phyloP scores from a whole-genome alignment of 1,140 invertebrate genomes.

The Drosophila tropicalis region DNA sequence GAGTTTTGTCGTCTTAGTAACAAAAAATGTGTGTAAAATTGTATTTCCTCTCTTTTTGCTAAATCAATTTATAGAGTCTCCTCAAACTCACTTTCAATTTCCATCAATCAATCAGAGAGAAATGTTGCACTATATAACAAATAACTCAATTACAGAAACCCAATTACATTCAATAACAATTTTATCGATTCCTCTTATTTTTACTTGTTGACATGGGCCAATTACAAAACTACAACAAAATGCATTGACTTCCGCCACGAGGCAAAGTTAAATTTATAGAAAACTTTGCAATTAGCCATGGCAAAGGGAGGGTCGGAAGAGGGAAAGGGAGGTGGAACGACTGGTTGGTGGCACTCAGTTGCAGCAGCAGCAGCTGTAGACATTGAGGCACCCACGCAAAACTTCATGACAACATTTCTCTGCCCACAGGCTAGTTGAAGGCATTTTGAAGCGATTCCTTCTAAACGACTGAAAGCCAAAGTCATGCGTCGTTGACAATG shows the following conservation, averaged over 20 bases:
- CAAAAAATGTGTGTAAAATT: not conserved
- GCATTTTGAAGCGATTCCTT: slow-evolving; percentile 6
- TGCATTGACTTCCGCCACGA: slow-evolving; percentile 55
- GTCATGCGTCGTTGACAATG: slow-evolving; percentile 36
- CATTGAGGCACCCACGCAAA: slow-evolving; percentile 53
- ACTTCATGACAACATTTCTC: not conserved
- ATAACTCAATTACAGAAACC: slow-evolving; percentile 70
- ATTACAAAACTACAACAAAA: slow-evolving; percentile 71
- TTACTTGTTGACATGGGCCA: slow-evolving; percentile 53
- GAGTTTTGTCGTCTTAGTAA: slow-evolving; percentile 14
- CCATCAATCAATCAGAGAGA: slow-evolving; percentile 65
- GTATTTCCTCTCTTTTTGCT: not conserved
- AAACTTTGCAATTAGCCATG: slow-evolving; percentile 70
- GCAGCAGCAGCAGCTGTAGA: slow-evolving; percentile 28
- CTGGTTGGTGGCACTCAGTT: not conserved
- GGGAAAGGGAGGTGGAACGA: slow-evolving; percentile 15
- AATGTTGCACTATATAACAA: slow-evolving; percentile 55
- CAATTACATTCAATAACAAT: slow-evolving; percentile 75
- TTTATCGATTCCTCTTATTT: slow-evolving; percentile 58
- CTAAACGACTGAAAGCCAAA: slow-evolving; percentile 11
- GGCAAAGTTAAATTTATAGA: slow-evolving; percentile 55
- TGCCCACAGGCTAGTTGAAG: slow-evolving; percentile 16
- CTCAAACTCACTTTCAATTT: slow-evolving; percentile 56
- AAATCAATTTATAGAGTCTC: slow-evolving; percentile 1
- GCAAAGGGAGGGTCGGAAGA: not conserved